These are phyloP conservation scores for Drosophila pachea DNA, from an alignment of 1,140 invertebrate species.

Conservation along the genomic window DNA sequence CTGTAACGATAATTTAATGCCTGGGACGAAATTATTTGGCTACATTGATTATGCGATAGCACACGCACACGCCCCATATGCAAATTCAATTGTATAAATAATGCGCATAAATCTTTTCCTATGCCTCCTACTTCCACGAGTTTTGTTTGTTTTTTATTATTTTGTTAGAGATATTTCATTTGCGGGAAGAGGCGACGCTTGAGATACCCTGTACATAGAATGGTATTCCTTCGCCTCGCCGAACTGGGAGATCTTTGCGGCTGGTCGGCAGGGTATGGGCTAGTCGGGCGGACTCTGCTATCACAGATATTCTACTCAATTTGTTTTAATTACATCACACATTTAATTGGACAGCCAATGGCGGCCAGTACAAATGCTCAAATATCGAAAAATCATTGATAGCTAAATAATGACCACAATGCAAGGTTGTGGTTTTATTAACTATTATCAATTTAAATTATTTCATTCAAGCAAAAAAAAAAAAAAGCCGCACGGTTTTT, in stretches of 20 bases:
- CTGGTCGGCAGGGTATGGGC: background rate
- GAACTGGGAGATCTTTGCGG: too few relatives aligned
- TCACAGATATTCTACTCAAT: slow-evolving; percentile 31
- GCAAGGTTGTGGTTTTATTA: background rate
- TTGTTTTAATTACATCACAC: slow-evolving; percentile 41
- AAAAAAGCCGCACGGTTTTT: too few relatives aligned
- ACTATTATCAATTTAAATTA: background rate
- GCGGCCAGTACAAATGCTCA: background rate
- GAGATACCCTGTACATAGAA: background rate
- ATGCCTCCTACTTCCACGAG: slow-evolving; percentile 5
- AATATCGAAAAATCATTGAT: background rate
- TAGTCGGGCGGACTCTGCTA: background rate
- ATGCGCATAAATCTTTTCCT: slow-evolving; percentile 45
- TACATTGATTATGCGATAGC: slow-evolving; percentile 65
- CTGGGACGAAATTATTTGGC: slow-evolving; percentile 60
- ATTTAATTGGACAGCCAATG: slow-evolving; percentile 19
- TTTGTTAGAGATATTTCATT: slow-evolving; percentile 16
- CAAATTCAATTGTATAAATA: slow-evolving; percentile 64
- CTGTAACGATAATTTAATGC: slow-evolving; percentile 58
- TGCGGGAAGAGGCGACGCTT: slow-evolving; percentile 52
- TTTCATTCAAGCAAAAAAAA: too few relatives aligned
- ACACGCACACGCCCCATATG: slow-evolving; percentile 37
- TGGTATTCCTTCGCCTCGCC: too few relatives aligned
- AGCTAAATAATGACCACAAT: background rate
- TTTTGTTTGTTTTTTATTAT: background rate